Evolutionary conservation across 2,113 vertebrate genomes (phyloP).

Genomic region (Hystrix cristata): DNA sequence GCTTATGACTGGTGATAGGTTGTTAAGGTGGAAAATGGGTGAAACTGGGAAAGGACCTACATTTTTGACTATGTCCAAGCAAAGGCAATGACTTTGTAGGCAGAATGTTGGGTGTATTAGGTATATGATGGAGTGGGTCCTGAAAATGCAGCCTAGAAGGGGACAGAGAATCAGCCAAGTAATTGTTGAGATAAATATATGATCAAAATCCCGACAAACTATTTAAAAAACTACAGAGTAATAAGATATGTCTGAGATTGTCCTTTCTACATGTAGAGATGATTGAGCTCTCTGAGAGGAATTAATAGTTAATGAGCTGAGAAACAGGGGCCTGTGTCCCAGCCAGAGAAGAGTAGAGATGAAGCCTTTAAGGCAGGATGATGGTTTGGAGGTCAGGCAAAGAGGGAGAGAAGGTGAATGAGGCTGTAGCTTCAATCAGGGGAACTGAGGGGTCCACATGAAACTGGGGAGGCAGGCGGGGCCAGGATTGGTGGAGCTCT

Average conservation of each 20-base stretch:
- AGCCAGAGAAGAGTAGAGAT: too few species aligned
- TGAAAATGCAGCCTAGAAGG: rapidly evolving
- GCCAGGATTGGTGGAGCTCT: neutral
- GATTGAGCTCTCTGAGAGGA: neutral
- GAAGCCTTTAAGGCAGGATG: neutral
- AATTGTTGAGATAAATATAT: neutral
- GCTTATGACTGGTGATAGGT: neutral
- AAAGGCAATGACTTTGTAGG: neutral
- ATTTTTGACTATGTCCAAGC: neutral
- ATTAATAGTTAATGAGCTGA: too few species aligned
- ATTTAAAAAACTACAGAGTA: neutral
- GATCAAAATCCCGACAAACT: too few species aligned
- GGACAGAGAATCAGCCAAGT: too few species aligned
- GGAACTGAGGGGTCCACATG: rapidly evolving
- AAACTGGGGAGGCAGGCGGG: neutral
- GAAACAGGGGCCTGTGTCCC: neutral
- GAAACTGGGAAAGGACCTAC: neutral
- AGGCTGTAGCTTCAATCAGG: neutral
- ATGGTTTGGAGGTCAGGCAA: rapidly evolving
- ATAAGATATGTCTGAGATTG: too few species aligned
- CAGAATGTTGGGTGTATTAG: neutral
- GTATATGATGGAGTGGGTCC: neutral
- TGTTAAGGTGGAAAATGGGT: neutral
- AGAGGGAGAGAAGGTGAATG: neutral
- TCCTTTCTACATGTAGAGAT: rapidly evolving